A percentile compares a stretch with the other conserved stretches of the same genome.
Conservation (phyloP, 2,113 vertebrate species). For the Scolopax mira region DNA sequence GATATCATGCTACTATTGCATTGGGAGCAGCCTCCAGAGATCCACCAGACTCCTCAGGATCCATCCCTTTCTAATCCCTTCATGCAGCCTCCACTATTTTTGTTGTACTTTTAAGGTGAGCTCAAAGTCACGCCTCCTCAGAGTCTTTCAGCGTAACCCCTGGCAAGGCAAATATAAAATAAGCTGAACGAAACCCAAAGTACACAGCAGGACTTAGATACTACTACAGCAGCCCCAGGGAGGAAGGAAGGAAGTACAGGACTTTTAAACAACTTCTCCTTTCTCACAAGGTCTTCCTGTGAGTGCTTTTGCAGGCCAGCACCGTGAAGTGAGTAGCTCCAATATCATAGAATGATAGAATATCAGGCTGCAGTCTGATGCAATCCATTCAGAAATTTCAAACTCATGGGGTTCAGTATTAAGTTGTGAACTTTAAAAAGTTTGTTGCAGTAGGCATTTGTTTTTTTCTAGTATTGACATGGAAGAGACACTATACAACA, state of each 20-base stretch:
- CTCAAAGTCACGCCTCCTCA: neutral
- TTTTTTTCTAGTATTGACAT: accelerated
- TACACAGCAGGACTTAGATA: neutral
- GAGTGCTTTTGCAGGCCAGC: neutral
- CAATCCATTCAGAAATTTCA: neutral
- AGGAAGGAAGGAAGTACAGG: neutral
- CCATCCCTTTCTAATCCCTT: neutral
- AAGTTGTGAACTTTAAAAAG: neutral
- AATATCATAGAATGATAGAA: neutral
- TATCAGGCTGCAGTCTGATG: neutral
- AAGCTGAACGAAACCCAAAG: neutral
- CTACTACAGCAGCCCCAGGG: neutral
- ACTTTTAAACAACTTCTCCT: neutral
- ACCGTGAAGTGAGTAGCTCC: neutral
- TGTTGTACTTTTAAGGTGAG: neutral
- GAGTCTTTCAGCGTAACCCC: neutral
- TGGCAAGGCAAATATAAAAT: neutral
- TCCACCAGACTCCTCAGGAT: neutral
- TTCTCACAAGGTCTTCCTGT: neutral
- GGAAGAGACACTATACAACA: neutral
- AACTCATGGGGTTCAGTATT: accelerated
- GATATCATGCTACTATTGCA: neutral
- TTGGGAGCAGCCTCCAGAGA: neutral
- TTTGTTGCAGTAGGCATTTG: neutral
- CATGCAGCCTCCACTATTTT: neutral